These are phyloP conservation scores for Drosophila arizonae DNA, from an alignment of 1,140 invertebrate genomes.

Conservation along the genomic window DNA sequence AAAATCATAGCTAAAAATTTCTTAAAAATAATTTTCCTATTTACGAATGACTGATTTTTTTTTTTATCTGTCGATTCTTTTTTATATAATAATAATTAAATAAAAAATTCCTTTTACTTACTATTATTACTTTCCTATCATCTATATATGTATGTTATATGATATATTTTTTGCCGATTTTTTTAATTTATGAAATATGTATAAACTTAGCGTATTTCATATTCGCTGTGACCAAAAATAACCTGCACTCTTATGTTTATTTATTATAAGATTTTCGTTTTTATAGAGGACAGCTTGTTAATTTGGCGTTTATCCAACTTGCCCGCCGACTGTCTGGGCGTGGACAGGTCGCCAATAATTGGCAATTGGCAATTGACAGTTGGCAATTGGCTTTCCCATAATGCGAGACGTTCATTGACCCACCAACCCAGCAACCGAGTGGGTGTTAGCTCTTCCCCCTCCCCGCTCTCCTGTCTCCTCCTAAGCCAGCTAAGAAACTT, in stretches of 20 bases:
- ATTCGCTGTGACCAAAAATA: neutral
- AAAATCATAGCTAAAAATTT: too few relatives aligned
- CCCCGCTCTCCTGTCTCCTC: neutral
- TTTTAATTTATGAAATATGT: neutral
- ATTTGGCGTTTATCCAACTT: slow-evolving; percentile 57
- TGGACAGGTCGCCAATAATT: slow-evolving; percentile 75
- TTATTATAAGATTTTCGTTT: slow-evolving; percentile 15
- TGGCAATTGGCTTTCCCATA: slow-evolving; percentile 60
- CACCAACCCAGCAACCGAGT: slow-evolving; percentile 22
- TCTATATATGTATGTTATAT: too few relatives aligned
- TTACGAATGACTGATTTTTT: too few relatives aligned
- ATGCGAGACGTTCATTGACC: slow-evolving; percentile 40
- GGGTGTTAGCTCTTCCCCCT: slow-evolving; percentile 14
- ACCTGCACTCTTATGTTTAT: neutral
- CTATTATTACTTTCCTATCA: too few relatives aligned
- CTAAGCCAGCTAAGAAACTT: slow-evolving; percentile 10
- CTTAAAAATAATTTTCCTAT: too few relatives aligned
- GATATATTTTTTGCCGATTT: too few relatives aligned
- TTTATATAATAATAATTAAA: too few relatives aligned
- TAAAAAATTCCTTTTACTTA: too few relatives aligned
- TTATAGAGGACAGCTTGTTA: slow-evolving; percentile 52
- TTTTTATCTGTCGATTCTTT: too few relatives aligned
- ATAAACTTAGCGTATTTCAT: slow-evolving; percentile 15
- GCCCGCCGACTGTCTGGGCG: slow-evolving; percentile 38
- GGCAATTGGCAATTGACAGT: slow-evolving; percentile 54